Percentiles rank a stretch among this genome's conserved stretches.
These are phyloP conservation scores for Urocynchramus pylzowi DNA, from an alignment of 2,113 vertebrate species.

Conservation along the genomic window DNA sequence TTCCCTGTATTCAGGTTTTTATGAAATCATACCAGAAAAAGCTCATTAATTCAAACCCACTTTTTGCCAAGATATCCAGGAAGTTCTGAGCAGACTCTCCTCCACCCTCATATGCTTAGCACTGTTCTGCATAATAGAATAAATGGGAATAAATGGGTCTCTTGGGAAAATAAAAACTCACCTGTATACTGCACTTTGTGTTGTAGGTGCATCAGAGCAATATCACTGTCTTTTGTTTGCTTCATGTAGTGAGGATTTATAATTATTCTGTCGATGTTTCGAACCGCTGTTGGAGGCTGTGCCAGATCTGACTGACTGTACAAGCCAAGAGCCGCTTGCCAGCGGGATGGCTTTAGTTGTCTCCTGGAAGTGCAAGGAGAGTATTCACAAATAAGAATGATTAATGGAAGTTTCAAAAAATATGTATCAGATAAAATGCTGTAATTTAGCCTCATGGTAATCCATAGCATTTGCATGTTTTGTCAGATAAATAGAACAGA, in stretches of 20 bases:
- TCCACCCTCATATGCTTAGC: not conserved
- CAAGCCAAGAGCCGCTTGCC: constrained; percentile 82
- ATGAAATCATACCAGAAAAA: not conserved
- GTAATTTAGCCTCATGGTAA: not conserved
- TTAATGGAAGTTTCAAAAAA: not conserved
- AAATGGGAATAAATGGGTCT: not conserved
- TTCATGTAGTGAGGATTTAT: constrained; percentile 82
- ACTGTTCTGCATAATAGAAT: not conserved
- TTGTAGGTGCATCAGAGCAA: constrained; percentile 87
- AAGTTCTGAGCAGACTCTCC: not conserved
- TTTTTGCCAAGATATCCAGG: not conserved
- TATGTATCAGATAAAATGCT: not conserved
- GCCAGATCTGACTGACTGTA: constrained; percentile 61
- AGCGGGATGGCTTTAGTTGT: constrained; percentile 74
- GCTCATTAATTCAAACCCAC: not conserved
- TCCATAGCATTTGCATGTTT: not conserved
- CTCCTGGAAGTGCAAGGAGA: constrained; percentile 72
- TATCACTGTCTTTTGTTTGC: constrained; percentile 81
- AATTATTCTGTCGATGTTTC: constrained; percentile 76
- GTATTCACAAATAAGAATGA: not conserved
- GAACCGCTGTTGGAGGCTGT: constrained; percentile 55
- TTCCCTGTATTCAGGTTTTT: not conserved
- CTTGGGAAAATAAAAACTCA: not conserved
- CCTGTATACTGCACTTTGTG: constrained; percentile 80
- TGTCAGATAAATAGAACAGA: not conserved